Conservation (phyloP, 1,140 invertebrate species). For the Dinoponera quadriceps region DNA sequence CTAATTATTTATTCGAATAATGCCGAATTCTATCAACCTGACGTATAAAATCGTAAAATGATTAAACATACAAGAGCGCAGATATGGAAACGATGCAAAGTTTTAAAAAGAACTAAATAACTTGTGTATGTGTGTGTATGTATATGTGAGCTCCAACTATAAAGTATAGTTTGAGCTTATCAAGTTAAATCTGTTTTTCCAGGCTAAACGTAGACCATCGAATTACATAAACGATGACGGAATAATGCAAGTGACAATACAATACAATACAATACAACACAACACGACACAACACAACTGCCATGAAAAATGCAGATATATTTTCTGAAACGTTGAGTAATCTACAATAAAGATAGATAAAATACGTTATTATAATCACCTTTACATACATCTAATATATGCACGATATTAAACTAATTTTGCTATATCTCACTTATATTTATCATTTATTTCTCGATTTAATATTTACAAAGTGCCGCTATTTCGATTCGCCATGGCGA, state of each 20-base stretch:
- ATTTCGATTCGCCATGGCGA: conserved; percentile 51
- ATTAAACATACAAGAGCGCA: no score
- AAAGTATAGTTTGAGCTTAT: no score
- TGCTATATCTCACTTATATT: conserved; percentile 67
- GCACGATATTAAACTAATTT: conserved; percentile 66
- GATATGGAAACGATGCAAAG: no score
- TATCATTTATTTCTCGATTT: conserved; percentile 75
- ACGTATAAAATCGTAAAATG: no score
- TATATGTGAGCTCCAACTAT: no score
- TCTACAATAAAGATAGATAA: conserved; percentile 78
- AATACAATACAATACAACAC: neutral
- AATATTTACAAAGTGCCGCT: conserved; percentile 77
- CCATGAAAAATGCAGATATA: conserved; percentile 71
- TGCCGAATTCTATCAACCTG: no score
- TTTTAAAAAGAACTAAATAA: no score
- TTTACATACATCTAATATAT: conserved; percentile 53
- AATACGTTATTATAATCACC: conserved; percentile 73
- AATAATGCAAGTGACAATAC: neutral
- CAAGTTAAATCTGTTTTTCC: no score
- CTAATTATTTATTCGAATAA: no score
- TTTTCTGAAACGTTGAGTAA: conserved; percentile 75
- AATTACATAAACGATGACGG: no score
- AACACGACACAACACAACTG: conserved; percentile 36
- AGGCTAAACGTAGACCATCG: no score
- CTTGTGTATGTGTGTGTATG: no score